A percentile compares a stretch with the other conserved stretches of the same genome.
These are phyloP conservation scores for Mirounga angustirostris DNA, from an alignment of 2,113 vertebrate species.

Conservation along the genomic window DNA sequence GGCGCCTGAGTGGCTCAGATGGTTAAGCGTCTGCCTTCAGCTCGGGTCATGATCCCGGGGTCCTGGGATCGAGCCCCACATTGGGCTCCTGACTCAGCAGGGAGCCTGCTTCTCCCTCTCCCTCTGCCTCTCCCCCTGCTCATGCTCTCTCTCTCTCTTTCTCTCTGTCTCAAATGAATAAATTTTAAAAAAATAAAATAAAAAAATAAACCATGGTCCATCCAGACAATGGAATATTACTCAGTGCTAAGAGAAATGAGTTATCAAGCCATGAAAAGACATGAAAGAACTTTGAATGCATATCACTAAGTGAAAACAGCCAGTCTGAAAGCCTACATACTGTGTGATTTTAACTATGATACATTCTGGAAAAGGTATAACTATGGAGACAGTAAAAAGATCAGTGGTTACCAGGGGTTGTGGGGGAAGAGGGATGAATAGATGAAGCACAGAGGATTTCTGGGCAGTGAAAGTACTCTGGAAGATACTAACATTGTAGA, in stretches of 20 bases:
- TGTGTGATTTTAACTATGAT: accelerated
- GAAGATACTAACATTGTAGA: accelerated
- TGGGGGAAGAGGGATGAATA: accelerated
- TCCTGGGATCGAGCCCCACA: no score
- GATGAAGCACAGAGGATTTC: background rate
- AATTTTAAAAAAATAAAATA: no score
- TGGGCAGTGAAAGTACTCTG: background rate
- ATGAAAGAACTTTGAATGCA: background rate
- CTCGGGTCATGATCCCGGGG: no score
- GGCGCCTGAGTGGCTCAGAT: no score
- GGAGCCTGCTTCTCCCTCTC: no score
- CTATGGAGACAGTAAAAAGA: background rate
- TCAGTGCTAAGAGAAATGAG: background rate
- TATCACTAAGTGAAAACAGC: background rate
- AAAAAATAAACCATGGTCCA: no score
- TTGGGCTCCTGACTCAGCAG: no score
- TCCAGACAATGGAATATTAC: background rate
- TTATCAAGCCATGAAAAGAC: background rate
- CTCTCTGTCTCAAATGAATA: no score
- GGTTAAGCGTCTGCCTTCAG: no score
- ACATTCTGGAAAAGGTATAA: background rate
- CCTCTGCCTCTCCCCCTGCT: no score
- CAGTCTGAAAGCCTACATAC: background rate
- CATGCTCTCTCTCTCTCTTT: no score
- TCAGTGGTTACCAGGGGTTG: background rate